Conservation (phyloP, 2,113 vertebrate genomes). For the Tiliqua scincoides region DNA sequence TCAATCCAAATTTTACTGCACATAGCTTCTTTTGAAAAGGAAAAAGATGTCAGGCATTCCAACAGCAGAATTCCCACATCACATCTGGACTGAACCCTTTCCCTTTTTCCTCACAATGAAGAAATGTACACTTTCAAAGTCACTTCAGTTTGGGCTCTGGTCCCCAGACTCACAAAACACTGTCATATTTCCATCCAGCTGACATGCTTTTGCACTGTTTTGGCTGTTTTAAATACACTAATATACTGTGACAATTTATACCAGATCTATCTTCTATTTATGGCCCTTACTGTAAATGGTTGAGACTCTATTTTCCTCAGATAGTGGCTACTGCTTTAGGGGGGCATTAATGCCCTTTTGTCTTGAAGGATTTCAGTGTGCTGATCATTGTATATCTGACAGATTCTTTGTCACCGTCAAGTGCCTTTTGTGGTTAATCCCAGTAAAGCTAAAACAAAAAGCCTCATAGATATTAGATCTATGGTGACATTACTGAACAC, state of each 20-base stretch:
- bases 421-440: slow-evolving; percentile 77
- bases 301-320: slow-evolving; percentile 66
- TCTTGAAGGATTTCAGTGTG: slow-evolving; percentile 72
- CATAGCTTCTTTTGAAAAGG: too few relatives aligned
- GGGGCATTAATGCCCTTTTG: slow-evolving; percentile 66
- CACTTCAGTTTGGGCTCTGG: slow-evolving; percentile 62
- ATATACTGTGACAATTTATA: slow-evolving; percentile 72
- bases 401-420: slow-evolving; percentile 82
- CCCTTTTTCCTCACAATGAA: background rate
- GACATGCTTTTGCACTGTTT: slow-evolving; percentile 67
- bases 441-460: slow-evolving; percentile 77
- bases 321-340: slow-evolving; percentile 61
- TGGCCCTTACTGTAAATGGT: slow-evolving; percentile 66
- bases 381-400: slow-evolving; percentile 73
- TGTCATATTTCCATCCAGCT: slow-evolving; percentile 73
- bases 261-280: slow-evolving; percentile 66
- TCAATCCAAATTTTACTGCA: background rate
- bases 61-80: too few relatives aligned
- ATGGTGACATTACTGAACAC: slow-evolving; percentile 72
- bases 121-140: slow-evolving; percentile 20
- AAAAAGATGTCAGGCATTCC: too few relatives aligned
- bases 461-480: slow-evolving; percentile 74
- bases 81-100: background rate
- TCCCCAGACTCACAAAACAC: slow-evolving; percentile 67
- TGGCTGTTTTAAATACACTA: slow-evolving; percentile 73